Conservation (phyloP, 1,140 invertebrate species). For the Drosophila trapezifrons region DNA sequence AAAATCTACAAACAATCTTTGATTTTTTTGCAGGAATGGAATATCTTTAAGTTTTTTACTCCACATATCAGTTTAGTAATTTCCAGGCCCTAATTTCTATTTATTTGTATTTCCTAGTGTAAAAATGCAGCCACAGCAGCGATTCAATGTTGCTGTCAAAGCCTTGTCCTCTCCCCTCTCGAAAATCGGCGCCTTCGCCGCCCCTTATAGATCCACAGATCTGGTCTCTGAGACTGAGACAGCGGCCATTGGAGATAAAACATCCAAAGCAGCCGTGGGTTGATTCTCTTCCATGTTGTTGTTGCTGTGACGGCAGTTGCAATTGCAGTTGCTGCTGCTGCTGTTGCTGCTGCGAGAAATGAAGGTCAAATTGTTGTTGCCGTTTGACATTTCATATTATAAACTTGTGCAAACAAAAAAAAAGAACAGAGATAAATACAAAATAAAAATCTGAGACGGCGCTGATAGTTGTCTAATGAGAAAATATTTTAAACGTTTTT, state of each 20-base stretch:
- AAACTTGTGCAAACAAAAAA: conserved; percentile 68
- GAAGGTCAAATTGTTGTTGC: conserved; percentile 70
- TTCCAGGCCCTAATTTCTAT: no score
- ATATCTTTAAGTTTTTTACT: background rate
- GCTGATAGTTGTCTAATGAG: conserved; percentile 75
- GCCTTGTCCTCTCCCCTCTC: conserved; percentile 23
- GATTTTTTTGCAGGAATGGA: background rate
- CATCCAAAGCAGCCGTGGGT: conserved; percentile 62
- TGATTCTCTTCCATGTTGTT: conserved; percentile 41
- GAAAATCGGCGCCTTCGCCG: conserved; percentile 13
- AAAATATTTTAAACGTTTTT: conserved; percentile 82
- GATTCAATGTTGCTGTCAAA: conserved; percentile 77
- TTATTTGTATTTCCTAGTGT: conserved; percentile 3
- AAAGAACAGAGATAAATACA: conserved; percentile 26
- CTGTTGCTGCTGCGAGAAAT: conserved; percentile 68
- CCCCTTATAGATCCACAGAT: conserved; percentile 56
- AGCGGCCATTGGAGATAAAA: conserved; percentile 59
- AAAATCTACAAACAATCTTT: background rate
- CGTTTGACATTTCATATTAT: conserved; percentile 78
- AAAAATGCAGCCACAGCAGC: conserved; percentile 36
- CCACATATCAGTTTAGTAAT: background rate
- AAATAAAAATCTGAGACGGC: conserved; percentile 44
- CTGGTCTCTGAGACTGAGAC: conserved; percentile 57
- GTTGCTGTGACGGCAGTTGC: conserved; percentile 38
- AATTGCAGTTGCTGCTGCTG: conserved; percentile 36